These are phyloP conservation scores for Formicarius rufipectus DNA, from an alignment of 2,113 vertebrate species.

Conservation along the genomic window DNA sequence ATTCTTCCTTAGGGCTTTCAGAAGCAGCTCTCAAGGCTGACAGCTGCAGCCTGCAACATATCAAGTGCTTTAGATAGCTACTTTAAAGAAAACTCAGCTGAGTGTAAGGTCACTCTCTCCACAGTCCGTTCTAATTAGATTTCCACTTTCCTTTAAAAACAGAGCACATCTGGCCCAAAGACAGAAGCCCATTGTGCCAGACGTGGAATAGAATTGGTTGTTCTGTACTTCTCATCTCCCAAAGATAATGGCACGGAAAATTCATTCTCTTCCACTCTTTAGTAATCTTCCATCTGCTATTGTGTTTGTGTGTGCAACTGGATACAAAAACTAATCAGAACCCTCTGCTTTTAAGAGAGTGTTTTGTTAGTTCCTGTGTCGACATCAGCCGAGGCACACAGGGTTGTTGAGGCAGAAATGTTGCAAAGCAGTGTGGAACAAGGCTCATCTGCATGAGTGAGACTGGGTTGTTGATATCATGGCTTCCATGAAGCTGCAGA, in stretches of 20 bases:
- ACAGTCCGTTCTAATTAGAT: slow-evolving; percentile 10
- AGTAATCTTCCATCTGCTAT: slow-evolving; percentile 40
- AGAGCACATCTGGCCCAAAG: slow-evolving; percentile 12
- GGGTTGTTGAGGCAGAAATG: slow-evolving; percentile 1
- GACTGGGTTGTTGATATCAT: not conserved
- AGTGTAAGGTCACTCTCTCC: slow-evolving; percentile 8
- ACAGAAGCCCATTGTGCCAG: not conserved
- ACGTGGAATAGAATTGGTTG: not conserved
- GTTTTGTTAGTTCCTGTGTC: not conserved
- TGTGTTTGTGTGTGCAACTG: not conserved
- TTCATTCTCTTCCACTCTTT: slow-evolving; percentile 20
- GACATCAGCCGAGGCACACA: not conserved
- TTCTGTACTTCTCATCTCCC: not conserved
- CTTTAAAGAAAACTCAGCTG: slow-evolving; percentile 13
- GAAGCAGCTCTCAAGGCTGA: slow-evolving; percentile 1
- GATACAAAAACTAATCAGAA: slow-evolving; percentile 47
- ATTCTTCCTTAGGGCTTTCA: slow-evolving; percentile 12
- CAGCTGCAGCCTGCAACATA: slow-evolving; percentile 24
- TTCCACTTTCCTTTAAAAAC: slow-evolving; percentile 8
- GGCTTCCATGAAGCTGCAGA: not conserved
- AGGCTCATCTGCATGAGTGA: not conserved
- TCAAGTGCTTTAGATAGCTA: not conserved
- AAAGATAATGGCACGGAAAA: slow-evolving; percentile 45
- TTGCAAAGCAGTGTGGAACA: not conserved
- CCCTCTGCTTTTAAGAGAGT: not conserved